phyloP scores from a whole-genome alignment of 2,888 invertebrate genomes.

The Acheta domesticus region DNA sequence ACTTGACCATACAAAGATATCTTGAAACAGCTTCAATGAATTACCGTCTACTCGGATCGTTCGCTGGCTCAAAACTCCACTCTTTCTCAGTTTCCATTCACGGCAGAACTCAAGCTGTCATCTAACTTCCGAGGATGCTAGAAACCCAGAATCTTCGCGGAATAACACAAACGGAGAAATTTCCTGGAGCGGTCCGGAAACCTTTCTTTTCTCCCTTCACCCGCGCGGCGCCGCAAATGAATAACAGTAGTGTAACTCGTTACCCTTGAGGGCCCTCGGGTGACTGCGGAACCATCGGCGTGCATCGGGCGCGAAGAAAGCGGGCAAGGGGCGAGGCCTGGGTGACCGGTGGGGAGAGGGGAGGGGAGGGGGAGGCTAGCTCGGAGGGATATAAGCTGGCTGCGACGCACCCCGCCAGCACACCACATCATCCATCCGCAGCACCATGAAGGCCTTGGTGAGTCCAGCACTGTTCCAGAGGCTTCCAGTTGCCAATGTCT shows the following conservation, averaged over 20 bases:
- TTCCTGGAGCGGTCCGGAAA: neutral
- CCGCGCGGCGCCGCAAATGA: neutral
- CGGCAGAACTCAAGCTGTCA: neutral
- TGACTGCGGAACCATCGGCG: neutral
- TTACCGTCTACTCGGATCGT: no score
- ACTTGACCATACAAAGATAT: no score
- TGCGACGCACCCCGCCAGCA: neutral
- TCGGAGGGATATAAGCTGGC: neutral
- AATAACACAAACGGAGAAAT: neutral
- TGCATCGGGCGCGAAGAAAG: constrained; percentile 5
- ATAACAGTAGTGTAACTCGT: neutral
- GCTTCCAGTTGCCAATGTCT: no score
- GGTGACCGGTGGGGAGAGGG: neutral
- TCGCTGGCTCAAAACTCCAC: no score
- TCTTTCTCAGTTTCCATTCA: neutral
- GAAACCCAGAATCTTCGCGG: neutral
- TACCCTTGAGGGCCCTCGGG: neutral
- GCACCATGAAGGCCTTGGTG: constrained; percentile 18
- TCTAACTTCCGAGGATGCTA: neutral
- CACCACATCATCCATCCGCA: neutral
- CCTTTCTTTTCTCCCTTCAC: neutral
- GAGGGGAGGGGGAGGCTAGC: neutral
- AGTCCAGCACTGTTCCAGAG: neutral
- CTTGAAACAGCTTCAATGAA: no score
- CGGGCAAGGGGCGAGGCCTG: neutral